These are phyloP conservation scores for Mus caroli DNA, from an alignment of 2,797 vertebrate species.

Conservation along the genomic window DNA sequence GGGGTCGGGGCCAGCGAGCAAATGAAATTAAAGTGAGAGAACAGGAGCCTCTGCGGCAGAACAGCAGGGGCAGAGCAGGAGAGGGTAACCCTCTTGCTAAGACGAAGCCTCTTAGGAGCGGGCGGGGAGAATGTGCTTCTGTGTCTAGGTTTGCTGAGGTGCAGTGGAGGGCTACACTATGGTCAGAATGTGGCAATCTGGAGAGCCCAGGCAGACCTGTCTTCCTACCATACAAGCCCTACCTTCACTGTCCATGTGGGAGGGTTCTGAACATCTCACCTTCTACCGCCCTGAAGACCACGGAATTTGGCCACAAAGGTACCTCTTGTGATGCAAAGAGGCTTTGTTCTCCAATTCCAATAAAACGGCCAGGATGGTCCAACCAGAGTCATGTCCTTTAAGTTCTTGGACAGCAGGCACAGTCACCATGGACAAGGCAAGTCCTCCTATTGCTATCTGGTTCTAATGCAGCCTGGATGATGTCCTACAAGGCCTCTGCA, in stretches of 20 bases:
- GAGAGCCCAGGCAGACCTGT: background rate
- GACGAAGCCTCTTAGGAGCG: conserved; percentile 21
- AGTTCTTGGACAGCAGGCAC: background rate
- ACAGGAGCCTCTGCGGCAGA: conserved; percentile 75
- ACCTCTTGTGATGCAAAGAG: background rate
- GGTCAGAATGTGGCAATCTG: background rate
- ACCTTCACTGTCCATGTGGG: accelerated
- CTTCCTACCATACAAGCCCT: background rate
- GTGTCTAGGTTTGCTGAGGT: background rate
- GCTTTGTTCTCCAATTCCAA: background rate
- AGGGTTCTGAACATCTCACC: background rate
- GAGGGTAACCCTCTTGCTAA: conserved; percentile 61
- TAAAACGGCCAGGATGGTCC: background rate
- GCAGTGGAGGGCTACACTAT: background rate
- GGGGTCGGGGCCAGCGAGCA: conserved; percentile 84
- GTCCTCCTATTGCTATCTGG: background rate
- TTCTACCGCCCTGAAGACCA: background rate
- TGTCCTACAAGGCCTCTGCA: background rate
- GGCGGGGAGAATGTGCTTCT: background rate
- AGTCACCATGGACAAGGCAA: background rate
- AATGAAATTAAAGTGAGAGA: conserved; percentile 85
- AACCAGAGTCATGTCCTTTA: background rate
- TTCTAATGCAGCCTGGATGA: background rate
- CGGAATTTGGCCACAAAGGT: background rate
- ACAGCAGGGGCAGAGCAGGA: conserved; percentile 69